Conservation (phyloP, 2,797 vertebrate species). For the Potorous gilbertii region DNA sequence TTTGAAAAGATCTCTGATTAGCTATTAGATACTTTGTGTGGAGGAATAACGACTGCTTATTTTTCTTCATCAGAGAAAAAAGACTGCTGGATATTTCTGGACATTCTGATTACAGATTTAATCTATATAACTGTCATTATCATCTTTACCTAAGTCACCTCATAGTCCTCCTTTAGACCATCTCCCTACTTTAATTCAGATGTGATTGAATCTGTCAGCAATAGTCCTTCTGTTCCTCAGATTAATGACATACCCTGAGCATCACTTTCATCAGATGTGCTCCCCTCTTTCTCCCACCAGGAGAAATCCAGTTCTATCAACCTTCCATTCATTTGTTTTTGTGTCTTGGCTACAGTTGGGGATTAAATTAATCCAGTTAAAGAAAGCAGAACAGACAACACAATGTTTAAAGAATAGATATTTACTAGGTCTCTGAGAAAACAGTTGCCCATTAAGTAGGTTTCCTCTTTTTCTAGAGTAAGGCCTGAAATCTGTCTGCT, state of each 20-base stretch:
- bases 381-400: background rate
- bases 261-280: constrained; percentile 25
- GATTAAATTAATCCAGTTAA: background rate
- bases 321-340: background rate
- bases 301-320: constrained; percentile 13
- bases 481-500: background rate
- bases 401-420: background rate
- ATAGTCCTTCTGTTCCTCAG: background rate
- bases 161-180: background rate
- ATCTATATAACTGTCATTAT: background rate
- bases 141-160: background rate
- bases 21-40: background rate
- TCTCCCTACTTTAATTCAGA: background rate
- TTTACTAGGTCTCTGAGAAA: background rate
- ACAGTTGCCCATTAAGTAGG: background rate
- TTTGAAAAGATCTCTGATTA: constrained; percentile 20
- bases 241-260: constrained; percentile 3
- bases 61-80: background rate
- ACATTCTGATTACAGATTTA: background rate
- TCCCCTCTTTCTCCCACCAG: too few species aligned
- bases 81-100: background rate
- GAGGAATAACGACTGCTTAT: background rate
- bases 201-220: background rate
- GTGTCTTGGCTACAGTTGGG: background rate
- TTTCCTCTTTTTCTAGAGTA: background rate